phyloP scores from a whole-genome alignment of 2,797 vertebrate species.

The Crotalus adamanteus region DNA sequence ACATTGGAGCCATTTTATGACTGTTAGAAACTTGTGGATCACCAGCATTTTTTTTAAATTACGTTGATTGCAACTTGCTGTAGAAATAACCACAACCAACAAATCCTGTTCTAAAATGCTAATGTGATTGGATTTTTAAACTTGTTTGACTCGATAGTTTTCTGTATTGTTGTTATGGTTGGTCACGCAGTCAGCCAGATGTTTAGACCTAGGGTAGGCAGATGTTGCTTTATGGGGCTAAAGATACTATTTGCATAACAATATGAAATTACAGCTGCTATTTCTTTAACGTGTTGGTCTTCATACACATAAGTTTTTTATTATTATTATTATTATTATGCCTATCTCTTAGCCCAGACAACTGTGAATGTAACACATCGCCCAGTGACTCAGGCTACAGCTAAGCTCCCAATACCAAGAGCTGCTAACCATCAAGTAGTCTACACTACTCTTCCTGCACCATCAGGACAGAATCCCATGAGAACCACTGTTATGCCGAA shows the following conservation, averaged over 20 bases:
- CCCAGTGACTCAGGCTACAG: slow-evolving; percentile 66
- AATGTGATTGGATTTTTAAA: background rate
- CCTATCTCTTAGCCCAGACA: slow-evolving; percentile 67
- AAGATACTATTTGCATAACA: background rate
- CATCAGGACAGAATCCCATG: slow-evolving; percentile 70
- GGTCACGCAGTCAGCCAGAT: background rate
- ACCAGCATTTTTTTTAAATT: background rate
- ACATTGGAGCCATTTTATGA: slow-evolving; percentile 1
- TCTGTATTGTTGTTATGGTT: background rate
- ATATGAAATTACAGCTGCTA: background rate
- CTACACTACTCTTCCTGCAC: slow-evolving; percentile 73
- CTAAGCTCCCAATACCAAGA: slow-evolving; percentile 74
- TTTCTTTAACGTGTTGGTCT: background rate
- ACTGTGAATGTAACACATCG: slow-evolving; percentile 79
- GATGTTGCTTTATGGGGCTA: background rate
- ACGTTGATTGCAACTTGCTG: background rate
- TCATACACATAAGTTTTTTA: background rate
- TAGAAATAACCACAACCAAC: background rate
- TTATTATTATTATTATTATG: background rate
- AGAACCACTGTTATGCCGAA: slow-evolving; percentile 72
- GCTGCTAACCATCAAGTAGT: slow-evolving; percentile 73
- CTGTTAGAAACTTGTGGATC: background rate
- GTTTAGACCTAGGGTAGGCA: background rate
- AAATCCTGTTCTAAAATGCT: slow-evolving; percentile 4
- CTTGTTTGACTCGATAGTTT: background rate